Evolutionary conservation across 2,797 vertebrate species (phyloP), one percentile per base, ranked within the genome.

Genomic region (Crypturellus tataupa): DNA sequence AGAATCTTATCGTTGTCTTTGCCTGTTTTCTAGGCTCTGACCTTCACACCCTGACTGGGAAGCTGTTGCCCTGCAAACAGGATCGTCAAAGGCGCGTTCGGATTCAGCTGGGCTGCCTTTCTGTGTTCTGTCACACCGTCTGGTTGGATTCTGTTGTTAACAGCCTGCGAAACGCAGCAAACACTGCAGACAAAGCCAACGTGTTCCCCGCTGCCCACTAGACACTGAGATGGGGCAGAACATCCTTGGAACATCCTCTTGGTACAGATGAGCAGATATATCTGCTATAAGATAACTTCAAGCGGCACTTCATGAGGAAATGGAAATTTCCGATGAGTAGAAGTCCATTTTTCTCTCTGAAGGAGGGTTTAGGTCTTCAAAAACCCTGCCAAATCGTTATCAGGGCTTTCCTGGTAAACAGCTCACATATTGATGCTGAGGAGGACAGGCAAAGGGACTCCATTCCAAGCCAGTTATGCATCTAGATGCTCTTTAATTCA

Each of bases 401-500:
- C 29, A n/a, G 21, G 19, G 12, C 49, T 89, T 76, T 69, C 23
- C 68, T 89, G 67, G 63, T 63, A 62, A 80, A 29, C 39, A 7
- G 33, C n/a, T n/a, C 53, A 0, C 3, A 24, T 29, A 27, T 5
- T 64, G 65, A 44, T 85, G 68, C 25, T 10, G 46, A 46, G 67
- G 72, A 56, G 82, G 35, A 18, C 4, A n/a, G 58, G 47, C 72
- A 55, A 37, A 70, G 19, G 20, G 19, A 4, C 11, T 51, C 46
- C 39, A 51, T 27, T 33, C 62, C 53, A 29, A 59, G 72, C 2
- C 0, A 3, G 9, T 31, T 60, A 2, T 3, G 56, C 5, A 6
- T 27, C 51, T 25, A 63, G 72, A 53, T 71, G 67, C 14, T 78
- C 67, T 80, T 83, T 71, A 96, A 69, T 81, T 65, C 44, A 29